A percentile compares a stretch with the other conserved stretches of the same genome.
Conservation (phyloP, 92 coral and sea anemone genomes). For the Porites cylindrica region DNA sequence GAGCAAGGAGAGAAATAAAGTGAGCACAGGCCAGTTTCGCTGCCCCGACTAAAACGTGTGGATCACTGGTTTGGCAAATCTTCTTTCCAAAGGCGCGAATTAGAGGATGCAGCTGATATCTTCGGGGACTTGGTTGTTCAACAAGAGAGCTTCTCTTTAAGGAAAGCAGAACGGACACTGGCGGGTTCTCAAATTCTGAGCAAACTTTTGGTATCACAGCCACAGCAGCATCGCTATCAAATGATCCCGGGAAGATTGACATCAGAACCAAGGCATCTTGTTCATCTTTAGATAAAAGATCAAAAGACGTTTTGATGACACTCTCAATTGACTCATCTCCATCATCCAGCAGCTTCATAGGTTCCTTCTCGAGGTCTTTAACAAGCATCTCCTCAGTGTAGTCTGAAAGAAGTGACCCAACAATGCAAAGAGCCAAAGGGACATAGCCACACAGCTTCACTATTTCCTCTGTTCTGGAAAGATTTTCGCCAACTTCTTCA, state of each 20-base stretch:
- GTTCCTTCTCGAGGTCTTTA: slow-evolving; percentile 29
- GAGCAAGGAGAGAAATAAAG: no score
- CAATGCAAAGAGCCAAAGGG: slow-evolving; percentile 66
- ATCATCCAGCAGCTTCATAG: slow-evolving; percentile 33
- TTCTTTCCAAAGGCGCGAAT: slow-evolving; percentile 21
- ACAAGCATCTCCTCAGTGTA: slow-evolving; percentile 25
- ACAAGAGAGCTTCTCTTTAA: slow-evolving; percentile 27
- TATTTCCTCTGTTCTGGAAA: slow-evolving; percentile 11
- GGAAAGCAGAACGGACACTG: not conserved
- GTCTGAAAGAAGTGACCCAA: slow-evolving; percentile 52
- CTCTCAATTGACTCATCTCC: slow-evolving; percentile 8
- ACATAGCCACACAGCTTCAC: slow-evolving; percentile 57
- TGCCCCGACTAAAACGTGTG: not conserved
- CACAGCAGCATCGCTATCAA: no score
- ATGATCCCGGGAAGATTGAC: slow-evolving; percentile 60
- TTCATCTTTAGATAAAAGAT: slow-evolving; percentile 9
- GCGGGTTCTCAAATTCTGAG: not conserved
- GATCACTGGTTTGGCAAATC: not conserved
- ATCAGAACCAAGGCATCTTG: slow-evolving; percentile 33
- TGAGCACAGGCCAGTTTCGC: no score
- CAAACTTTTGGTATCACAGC: slow-evolving; percentile 16
- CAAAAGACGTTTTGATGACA: slow-evolving; percentile 52
- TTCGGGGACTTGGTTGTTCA: not conserved
- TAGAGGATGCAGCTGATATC: slow-evolving; percentile 37
- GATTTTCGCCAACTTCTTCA: not conserved